These are phyloP conservation scores for Pyralis farinalis DNA, from an alignment of 2,888 invertebrate genomes.

Conservation along the genomic window DNA sequence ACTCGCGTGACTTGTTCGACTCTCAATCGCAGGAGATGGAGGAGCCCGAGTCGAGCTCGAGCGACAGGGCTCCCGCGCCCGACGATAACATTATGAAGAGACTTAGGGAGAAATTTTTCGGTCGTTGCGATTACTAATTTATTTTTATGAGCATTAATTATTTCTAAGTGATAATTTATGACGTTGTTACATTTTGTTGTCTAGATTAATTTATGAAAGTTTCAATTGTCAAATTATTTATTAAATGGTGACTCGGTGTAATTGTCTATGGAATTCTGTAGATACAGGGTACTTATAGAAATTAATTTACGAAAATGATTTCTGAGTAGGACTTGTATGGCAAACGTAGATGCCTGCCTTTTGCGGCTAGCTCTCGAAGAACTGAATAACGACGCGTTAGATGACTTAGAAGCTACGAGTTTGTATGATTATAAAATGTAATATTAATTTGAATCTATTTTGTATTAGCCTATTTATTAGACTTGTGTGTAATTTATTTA, in stretches of 20 bases:
- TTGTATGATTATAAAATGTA: slow-evolving; percentile 16
- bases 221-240: slow-evolving; percentile 31
- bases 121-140: slow-evolving; percentile 50
- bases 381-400: slow-evolving; percentile 1
- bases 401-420: too few relatives aligned
- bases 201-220: slow-evolving; percentile 32
- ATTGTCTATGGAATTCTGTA: slow-evolving; percentile 44
- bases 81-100: slow-evolving; percentile 57
- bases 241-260: slow-evolving; percentile 27
- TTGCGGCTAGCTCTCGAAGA: slow-evolving; percentile 10
- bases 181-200: slow-evolving; percentile 25
- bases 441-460: slow-evolving; percentile 20
- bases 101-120: slow-evolving; percentile 59
- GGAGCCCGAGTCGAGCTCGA: slow-evolving; percentile 35
- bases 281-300: slow-evolving; percentile 58
- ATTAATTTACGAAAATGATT: slow-evolving; percentile 25
- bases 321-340: slow-evolving; percentile 17
- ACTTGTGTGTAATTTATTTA: slow-evolving; percentile 24
- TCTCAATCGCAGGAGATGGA: slow-evolving; percentile 59
- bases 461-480: slow-evolving; percentile 7
- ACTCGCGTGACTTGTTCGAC: slow-evolving; percentile 65
- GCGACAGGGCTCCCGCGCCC: slow-evolving; percentile 58
- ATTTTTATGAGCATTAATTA: slow-evolving; percentile 15
- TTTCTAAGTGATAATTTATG: slow-evolving; percentile 17
- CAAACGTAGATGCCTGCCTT: slow-evolving; percentile 8